Evolutionary conservation across 2,888 invertebrate genomes (phyloP), one percentile per base, ranked within the genome.

Genomic region (Caenorhabditis doughertyi): DNA sequence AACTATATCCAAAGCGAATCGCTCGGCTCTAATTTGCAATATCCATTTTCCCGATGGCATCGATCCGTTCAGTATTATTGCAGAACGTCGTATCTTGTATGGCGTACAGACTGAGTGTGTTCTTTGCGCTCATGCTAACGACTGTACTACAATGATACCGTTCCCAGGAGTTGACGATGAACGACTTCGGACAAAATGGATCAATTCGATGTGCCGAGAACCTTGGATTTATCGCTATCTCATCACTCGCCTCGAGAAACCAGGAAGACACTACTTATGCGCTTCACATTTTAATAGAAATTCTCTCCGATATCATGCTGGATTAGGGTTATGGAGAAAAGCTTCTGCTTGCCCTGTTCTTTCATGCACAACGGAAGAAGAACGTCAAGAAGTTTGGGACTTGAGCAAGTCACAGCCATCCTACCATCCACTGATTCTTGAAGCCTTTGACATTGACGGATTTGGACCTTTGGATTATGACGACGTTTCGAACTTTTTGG

Each of bases 231-330:
- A 53, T 35, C 83, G 79, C 11, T 83, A 73, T 42, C 60, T 86
- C 13, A 25, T 55, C 1, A 65, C 49, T 23, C 79, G 86, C 13
- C 71, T 86, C 25, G 68, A 56, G 13, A 73, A 83, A 25, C 73
- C 67, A n/a, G 86, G 86, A 47, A 32, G 86, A 13, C 86, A 86
- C 51, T 86, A 86, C 29, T 67, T 86, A 13, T 86, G 86, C 42
- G 56, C 81, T 8, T 76, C 77, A 0, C 86, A 86, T 65, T 86
- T 86, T 67, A 73, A 72, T n/a, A 62, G 80, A 39, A 81, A 84
- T 27, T 74, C 83, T 0, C 73, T 86, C 2, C 73, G 79, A 9
- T 83, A 65, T 35, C 71, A 68, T 23, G 35, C 65, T 2, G 83
- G 83, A 3, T 35, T 83, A 11, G 83, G 83, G n/a, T 56, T 79